phyloP scores from a whole-genome alignment of 2,797 vertebrate species.

The Naso thynnoides region DNA sequence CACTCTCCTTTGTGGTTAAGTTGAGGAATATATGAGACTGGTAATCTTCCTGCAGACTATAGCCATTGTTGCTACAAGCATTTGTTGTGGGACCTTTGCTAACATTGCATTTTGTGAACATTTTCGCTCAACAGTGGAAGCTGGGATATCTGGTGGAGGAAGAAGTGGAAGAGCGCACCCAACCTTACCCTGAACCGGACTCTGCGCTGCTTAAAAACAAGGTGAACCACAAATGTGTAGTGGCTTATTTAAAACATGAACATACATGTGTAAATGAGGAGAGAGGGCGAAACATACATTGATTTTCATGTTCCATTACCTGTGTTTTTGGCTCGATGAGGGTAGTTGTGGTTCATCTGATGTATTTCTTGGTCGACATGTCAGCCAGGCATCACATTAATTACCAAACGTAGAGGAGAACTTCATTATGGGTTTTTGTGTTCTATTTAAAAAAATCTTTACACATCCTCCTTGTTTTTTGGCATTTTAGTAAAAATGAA shows the following conservation, averaged over 20 bases:
- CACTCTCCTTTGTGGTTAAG: constrained; percentile 42
- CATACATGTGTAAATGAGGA: constrained; percentile 57
- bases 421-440: constrained; percentile 56
- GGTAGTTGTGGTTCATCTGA: constrained; percentile 80
- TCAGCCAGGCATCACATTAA: constrained; percentile 63
- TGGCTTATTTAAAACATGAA: constrained; percentile 88
- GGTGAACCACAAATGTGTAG: constrained; percentile 99
- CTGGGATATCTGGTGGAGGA: constrained; percentile 89
- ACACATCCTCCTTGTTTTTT: constrained; percentile 79
- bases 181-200: constrained; percentile 90
- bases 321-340: constrained; percentile 57
- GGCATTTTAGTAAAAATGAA: constrained; percentile 76
- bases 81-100: constrained; percentile 77
- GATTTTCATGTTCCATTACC: constrained; percentile 61
- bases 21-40: constrained; percentile 38
- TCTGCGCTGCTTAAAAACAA: constrained; percentile 96
- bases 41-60: constrained; percentile 1
- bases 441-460: constrained; percentile 63
- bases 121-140: constrained; percentile 92
- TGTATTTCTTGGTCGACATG: constrained; percentile 69
- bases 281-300: constrained; percentile 12
- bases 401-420: constrained; percentile 70
- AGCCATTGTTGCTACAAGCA: constrained; percentile 58
- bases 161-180: constrained; percentile 85
- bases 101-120: constrained; percentile 89